Evolutionary conservation across 1,140 invertebrate species (phyloP), one percentile per base, ranked within the genome.

Genomic region (Danaus melanippus): DNA sequence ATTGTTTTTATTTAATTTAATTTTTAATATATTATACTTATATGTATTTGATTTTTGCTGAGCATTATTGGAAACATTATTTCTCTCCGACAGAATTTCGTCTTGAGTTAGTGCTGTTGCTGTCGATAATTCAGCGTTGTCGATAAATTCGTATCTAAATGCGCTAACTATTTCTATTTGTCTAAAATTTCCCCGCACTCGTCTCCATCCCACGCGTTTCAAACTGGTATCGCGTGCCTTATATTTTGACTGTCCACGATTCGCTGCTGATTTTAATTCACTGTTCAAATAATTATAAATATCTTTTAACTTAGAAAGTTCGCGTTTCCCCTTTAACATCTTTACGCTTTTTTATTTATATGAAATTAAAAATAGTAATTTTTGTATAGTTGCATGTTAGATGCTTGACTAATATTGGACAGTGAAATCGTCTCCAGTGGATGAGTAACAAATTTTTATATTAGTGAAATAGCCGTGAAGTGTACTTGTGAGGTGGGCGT

Each of bases 181-280:
- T 60, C 69, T 58, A 76, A 70, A 74, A 74, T 76, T 76, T 80
- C 75, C 71, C 75, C 69, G 64, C 63, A 64, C 71, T 72, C 55
- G 58, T 59, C 42, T 12, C 15, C 59, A 50, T 43, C 77, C 77
- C 72, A 80, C 77, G 66, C 58, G 8, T 8, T n/a, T 42, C 15
- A 42, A 60, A 66, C 56, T 61, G 46, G 58, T 67, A 61, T 67
- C 51, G 57, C 62, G 56, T 66, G 59, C 61, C 53, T 59, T 60
- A 69, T 54, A 53, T 60, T 51, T 57, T 44, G 58, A 60, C 58
- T 53, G 57, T 58, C 54, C 51, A 53, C 62, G 58, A 57, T 67
- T 71, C 63, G 60, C 64, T 59, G 48, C 39, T 46, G 50, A 65
- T 58, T 61, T 53, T 53, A 54, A 54, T 54, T 9, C 50, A 47